Evolutionary conservation across 64 coral and sea anemone genomes (phyloP).

Genomic region (Montipora sp.): DNA sequence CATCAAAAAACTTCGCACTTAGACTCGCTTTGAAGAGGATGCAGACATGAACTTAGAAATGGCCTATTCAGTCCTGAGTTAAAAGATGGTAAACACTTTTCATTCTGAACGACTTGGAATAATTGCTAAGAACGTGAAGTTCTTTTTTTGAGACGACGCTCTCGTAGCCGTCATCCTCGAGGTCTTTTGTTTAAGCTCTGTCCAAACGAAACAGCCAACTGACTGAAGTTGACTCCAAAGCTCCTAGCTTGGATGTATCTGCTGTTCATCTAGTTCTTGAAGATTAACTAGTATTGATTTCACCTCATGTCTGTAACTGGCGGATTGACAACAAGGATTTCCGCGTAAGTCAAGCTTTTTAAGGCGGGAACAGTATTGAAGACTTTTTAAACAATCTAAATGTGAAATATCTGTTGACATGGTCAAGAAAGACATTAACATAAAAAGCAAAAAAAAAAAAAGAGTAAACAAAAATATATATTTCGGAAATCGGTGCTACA

Average conservation of each 20-base stretch:
- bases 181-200: too few species aligned
- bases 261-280: conserved; percentile 56
- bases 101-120: too few species aligned
- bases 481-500: too few species aligned
- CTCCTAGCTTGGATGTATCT: neutral
- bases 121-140: too few species aligned
- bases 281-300: conserved; percentile 36
- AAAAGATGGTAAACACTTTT: too few species aligned
- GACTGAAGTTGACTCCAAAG: neutral
- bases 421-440: conserved; percentile 18
- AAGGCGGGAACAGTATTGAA: conserved; percentile 44
- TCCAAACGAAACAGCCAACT: too few species aligned
- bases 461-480: neutral
- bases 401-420: conserved; percentile 43
- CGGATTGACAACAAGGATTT: conserved; percentile 47
- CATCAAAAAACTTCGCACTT: too few species aligned
- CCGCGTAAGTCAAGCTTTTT: conserved; percentile 52
- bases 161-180: too few species aligned
- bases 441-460: neutral
- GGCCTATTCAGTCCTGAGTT: too few species aligned
- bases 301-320: conserved; percentile 21
- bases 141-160: too few species aligned
- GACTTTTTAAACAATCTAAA: conserved; percentile 32
- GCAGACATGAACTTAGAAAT: too few species aligned
- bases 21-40: too few species aligned